Base-by-base conservation (phyloP, 2,113 vertebrate genomes). In the Zosterops japonicus region DNA sequence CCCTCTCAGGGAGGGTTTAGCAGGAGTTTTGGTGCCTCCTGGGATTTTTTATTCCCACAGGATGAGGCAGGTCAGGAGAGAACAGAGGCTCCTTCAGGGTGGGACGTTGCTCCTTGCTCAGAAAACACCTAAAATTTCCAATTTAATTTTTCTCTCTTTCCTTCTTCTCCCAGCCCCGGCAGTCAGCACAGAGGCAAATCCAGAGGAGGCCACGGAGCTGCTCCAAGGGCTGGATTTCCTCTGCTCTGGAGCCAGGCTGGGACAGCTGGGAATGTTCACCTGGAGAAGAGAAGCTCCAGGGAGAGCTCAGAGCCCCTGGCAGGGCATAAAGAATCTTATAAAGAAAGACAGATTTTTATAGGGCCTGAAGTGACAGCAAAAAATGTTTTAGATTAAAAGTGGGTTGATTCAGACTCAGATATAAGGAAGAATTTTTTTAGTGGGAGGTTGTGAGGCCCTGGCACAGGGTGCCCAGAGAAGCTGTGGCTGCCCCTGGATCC, bases 81-180 rank as follows among this genome's bases (percentile, higher is more conserved):
- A 35, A 12, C 3, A 1, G 42, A 1, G 42, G 28, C n/a, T 78
- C 0, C 0, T 23, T 47, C 55, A 55, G 33, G 35, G 29, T 69
- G 65, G 36, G n/a, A 50, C 19, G 1, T 6, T 17, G 35, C 22
- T 87, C 28, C 49, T 65, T 31, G 46, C 22, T 50, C 55, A 16
- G 44, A 39, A 65, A 85, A 13, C 18, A 36, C 7, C 9, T 16
- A 3, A 74, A 70, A 78, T 55, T 50, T 72, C 35, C 42, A 3
- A 3, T 17, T 79, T 52, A 8, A 1, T 3, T 15, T 21, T 15
- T 10, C 6, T 9, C 2, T 2, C 19, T 21, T 60, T 60, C 25
- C 46, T 69, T 2, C 35, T 82, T 13, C 55, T 79, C n/a, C 77
- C 63, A 28, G 11, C 36, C 52, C 50, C 25, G 77, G n/a, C 47